Evolutionary conservation across 37 sponge, comb jelly and placozoan species (phyloP).

Genomic region (Axinella damicornis): DNA sequence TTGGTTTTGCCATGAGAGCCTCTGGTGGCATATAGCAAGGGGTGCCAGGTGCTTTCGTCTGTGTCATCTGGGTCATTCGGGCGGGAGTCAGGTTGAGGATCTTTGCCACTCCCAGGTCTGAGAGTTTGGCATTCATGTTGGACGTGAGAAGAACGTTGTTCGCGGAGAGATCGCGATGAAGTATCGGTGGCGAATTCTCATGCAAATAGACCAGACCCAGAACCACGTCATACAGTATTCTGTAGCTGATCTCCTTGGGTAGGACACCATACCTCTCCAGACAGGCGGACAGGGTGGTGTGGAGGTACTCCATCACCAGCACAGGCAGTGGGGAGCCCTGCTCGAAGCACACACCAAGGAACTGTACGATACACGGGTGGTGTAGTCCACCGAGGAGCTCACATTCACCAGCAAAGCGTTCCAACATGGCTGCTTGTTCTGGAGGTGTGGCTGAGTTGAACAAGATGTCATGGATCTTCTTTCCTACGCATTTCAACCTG

Average conservation of each 20-base stretch:
- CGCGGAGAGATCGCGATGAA: slow-evolving; percentile 40
- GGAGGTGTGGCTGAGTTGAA: too few relatives aligned
- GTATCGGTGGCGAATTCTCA: slow-evolving; percentile 13
- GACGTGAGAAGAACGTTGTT: slow-evolving; percentile 42
- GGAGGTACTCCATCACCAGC: slow-evolving; percentile 38
- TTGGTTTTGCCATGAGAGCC: slow-evolving; percentile 3
- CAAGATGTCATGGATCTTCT: too few relatives aligned
- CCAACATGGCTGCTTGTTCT: too few relatives aligned
- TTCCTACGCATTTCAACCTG: too few relatives aligned
- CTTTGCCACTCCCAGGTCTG: slow-evolving; percentile 44
- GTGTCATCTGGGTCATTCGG: slow-evolving; percentile 5
- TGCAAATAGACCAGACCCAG: slow-evolving; percentile 40
- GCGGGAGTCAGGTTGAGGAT: slow-evolving; percentile 23
- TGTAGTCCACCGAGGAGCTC: too few relatives aligned
- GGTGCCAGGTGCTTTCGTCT: slow-evolving; percentile 23
- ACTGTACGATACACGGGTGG: too few relatives aligned
- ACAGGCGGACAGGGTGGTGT: slow-evolving; percentile 11
- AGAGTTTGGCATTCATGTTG: slow-evolving; percentile 31
- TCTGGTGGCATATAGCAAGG: slow-evolving; percentile 55
- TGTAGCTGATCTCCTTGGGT: neutral
- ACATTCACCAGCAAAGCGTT: too few relatives aligned
- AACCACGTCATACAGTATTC: slow-evolving; percentile 20
- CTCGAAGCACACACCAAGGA: too few relatives aligned
- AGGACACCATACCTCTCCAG: slow-evolving; percentile 13
- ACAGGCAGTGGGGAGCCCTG: too few relatives aligned